Percentiles rank a stretch among this genome's conserved stretches.
These are phyloP conservation scores for Choristoneura fumiferana DNA, from an alignment of 1,140 invertebrate species.

Conservation along the genomic window DNA sequence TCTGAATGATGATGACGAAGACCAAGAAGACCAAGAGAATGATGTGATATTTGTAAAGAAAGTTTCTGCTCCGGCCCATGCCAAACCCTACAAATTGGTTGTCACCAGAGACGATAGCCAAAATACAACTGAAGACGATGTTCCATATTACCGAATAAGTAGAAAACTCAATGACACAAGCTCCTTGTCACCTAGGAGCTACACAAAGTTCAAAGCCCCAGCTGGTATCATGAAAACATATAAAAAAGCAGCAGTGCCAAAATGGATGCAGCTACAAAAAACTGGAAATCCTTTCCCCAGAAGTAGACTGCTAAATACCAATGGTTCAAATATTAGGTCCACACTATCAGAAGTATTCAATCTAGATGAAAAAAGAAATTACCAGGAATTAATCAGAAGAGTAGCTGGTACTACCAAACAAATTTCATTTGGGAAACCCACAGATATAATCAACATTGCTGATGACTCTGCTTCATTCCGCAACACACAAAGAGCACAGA, in stretches of 20 bases:
- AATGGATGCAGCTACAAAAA: constrained; percentile 55
- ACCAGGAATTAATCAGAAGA: constrained; percentile 64
- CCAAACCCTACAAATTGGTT: constrained; percentile 53
- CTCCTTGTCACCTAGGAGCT: constrained; percentile 43
- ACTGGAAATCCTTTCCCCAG: constrained; percentile 37
- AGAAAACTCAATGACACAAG: constrained; percentile 45
- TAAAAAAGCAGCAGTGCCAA: constrained; percentile 52
- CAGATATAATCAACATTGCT: constrained; percentile 52
- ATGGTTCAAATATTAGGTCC: constrained; percentile 49
- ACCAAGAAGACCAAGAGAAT: constrained; percentile 40
- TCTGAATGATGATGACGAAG: constrained; percentile 51
- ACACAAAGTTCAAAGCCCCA: constrained; percentile 54
- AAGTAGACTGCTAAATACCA: constrained; percentile 48
- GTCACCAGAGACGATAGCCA: constrained; percentile 32
- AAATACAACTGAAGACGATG: constrained; percentile 30
- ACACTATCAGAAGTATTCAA: constrained; percentile 70
- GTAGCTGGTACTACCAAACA: constrained; percentile 44
- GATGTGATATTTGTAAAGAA: constrained; percentile 66
- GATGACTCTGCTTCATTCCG: constrained; percentile 58
- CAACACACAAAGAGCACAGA: constrained; percentile 52
- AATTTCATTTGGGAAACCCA: constrained; percentile 32
- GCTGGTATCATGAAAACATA: constrained; percentile 61
- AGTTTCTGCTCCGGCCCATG: constrained; percentile 36
- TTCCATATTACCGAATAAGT: constrained; percentile 47
- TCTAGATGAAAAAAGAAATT: constrained; percentile 72